Conservation (phyloP, 2,113 vertebrate genomes). For the Bufo gargarizans region DNA sequence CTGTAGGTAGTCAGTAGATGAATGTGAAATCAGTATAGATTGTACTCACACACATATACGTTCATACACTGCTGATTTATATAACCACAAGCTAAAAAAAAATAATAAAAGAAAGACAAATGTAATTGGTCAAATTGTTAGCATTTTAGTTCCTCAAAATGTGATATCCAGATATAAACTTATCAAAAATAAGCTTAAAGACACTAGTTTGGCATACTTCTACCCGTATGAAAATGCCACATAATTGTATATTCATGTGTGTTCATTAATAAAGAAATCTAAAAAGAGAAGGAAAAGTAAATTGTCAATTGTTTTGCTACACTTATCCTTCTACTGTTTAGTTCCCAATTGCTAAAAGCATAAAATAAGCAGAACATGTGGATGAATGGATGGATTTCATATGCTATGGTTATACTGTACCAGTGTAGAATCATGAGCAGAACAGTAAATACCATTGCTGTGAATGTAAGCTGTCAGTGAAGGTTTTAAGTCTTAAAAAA, state of each 20-base stretch:
- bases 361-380: neutral
- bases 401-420: neutral
- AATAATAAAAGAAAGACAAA: no score
- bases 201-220: no score
- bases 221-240: no score
- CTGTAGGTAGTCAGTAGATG: no score
- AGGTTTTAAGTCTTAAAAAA: neutral
- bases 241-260: neutral
- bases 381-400: neutral
- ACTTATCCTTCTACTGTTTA: neutral
- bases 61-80: no score
- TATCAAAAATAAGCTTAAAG: no score
- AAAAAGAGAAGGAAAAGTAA: neutral
- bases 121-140: no score
- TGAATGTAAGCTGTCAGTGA: neutral
- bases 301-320: neutral
- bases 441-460: neutral
- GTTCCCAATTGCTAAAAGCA: neutral
- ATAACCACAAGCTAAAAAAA: no score
- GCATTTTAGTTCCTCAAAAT: no score
- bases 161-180: no score
- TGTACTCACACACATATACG: no score
- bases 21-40: no score
- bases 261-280: neutral
- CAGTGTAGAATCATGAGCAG: neutral